A percentile compares a stretch with the other conserved stretches of the same genome.
These are phyloP conservation scores for Cylloceria caligata DNA, from an alignment of 2,888 invertebrate genomes.

Conservation along the genomic window DNA sequence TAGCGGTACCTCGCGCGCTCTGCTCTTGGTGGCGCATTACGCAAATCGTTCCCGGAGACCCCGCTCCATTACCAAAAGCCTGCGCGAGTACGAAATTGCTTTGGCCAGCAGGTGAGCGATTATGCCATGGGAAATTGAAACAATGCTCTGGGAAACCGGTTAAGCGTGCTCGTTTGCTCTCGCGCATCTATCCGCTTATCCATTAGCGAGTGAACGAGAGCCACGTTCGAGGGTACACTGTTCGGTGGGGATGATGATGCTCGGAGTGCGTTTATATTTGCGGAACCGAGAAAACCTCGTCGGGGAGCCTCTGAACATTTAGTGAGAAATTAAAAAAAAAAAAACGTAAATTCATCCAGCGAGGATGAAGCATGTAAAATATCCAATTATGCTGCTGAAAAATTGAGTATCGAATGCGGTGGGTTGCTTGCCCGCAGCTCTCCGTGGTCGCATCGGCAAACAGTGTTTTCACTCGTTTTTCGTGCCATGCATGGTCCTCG, in stretches of 20 bases:
- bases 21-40: constrained; percentile 56
- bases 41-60: constrained; percentile 65
- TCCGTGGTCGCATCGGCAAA: constrained; percentile 61
- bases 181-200: constrained; percentile 74
- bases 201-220: constrained; percentile 71
- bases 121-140: constrained; percentile 74
- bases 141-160: constrained; percentile 74
- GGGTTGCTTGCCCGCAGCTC: constrained; percentile 38
- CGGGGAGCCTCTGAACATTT: constrained; percentile 5
- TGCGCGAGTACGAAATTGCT: constrained; percentile 73
- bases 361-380: constrained; percentile 72
- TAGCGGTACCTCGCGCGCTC: constrained; percentile 42
- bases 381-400: constrained; percentile 73
- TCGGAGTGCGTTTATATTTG: constrained; percentile 36
- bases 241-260: not conserved
- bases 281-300: constrained; percentile 26
- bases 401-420: constrained; percentile 76
- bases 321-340: constrained; percentile 30
- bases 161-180: constrained; percentile 42
- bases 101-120: constrained; percentile 67
- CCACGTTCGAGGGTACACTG: constrained; percentile 16
- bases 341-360: constrained; percentile 28
- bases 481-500: constrained; percentile 17
- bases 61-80: constrained; percentile 56
- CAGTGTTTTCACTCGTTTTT: constrained; percentile 51